Percentiles rank a stretch among this genome's conserved stretches.
Evolutionary conservation across 2,888 invertebrate genomes (phyloP).

Genomic region (Heteromyza rotundicornis): DNA sequence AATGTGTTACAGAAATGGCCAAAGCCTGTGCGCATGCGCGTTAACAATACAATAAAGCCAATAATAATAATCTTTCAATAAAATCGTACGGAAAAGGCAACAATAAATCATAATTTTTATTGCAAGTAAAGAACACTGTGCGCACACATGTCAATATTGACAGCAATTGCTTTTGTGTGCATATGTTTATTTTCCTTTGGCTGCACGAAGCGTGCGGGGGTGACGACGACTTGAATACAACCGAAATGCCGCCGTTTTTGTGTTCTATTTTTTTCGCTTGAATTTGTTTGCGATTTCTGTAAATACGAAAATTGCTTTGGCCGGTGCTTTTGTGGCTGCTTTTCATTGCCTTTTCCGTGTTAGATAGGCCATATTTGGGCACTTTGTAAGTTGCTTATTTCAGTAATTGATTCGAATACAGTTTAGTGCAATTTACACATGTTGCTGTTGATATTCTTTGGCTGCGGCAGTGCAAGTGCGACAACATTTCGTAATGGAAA

Average conservation of each 20-base stretch:
- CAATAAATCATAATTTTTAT: neutral
- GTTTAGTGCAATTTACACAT: neutral
- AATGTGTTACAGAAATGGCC: neutral
- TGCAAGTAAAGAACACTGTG: neutral
- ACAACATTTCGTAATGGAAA: no score
- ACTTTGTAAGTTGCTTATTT: neutral
- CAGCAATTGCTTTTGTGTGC: neutral
- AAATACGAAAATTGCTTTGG: no score
- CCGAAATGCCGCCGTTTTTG: neutral
- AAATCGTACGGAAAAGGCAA: neutral
- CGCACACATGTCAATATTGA: neutral
- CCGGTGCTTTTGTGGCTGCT: neutral
- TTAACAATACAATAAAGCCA: neutral
- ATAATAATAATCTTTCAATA: neutral
- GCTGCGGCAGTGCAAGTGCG: neutral
- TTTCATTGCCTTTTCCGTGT: conserved; percentile 41
- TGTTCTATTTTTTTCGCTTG: no score
- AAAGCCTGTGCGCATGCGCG: neutral
- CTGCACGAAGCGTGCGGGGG: neutral
- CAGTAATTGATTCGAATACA: neutral
- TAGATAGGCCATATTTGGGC: neutral
- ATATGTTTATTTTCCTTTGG: neutral
- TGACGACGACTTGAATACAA: neutral
- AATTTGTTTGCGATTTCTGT: no score
- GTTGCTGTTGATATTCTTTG: neutral